These are phyloP conservation scores for Palloptera scutellata DNA, from an alignment of 2,888 invertebrate species.

Conservation along the genomic window DNA sequence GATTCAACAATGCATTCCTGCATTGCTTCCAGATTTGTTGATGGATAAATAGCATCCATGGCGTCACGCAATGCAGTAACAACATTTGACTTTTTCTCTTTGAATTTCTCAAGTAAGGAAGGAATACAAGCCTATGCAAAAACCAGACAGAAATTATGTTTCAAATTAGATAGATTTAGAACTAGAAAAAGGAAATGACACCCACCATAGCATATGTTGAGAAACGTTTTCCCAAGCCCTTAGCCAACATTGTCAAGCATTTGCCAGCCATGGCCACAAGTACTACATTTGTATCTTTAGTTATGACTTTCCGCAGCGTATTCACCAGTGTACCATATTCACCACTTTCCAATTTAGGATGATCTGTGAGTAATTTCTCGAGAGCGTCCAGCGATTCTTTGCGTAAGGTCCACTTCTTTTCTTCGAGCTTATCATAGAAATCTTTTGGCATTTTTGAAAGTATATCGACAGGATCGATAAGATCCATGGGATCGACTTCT, in stretches of 20 bases:
- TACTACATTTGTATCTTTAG: conserved; percentile 95
- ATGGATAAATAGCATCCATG: conserved; percentile 83
- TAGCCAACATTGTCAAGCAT: conserved; percentile 82
- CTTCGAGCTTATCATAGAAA: conserved; percentile 92
- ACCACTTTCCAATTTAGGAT: conserved; percentile 87
- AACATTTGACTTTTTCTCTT: conserved; percentile 94
- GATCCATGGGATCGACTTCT: conserved; percentile 88
- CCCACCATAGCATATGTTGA: conserved; percentile 76
- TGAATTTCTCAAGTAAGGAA: conserved; percentile 91
- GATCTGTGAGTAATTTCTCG: conserved; percentile 76
- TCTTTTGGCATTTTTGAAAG: conserved; percentile 92
- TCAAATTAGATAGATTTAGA: conserved; percentile 4
- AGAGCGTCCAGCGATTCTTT: conserved; percentile 89
- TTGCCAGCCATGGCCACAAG: conserved; percentile 88
- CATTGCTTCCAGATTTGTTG: conserved; percentile 84
- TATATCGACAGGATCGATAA: conserved; percentile 92
- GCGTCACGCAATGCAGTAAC: conserved; percentile 87
- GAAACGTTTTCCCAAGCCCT: conserved; percentile 87
- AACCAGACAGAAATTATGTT: conserved; percentile 5
- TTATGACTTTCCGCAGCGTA: conserved; percentile 86
- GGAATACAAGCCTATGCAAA: conserved; percentile 71
- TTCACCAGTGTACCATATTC: conserved; percentile 92
- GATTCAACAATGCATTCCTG: conserved; percentile 87
- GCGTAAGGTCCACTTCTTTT: conserved; percentile 96
- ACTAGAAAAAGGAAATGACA: conserved; percentile 1